phyloP scores from a whole-genome alignment of 2,797 vertebrate genomes.

The Lacerta agilis region DNA sequence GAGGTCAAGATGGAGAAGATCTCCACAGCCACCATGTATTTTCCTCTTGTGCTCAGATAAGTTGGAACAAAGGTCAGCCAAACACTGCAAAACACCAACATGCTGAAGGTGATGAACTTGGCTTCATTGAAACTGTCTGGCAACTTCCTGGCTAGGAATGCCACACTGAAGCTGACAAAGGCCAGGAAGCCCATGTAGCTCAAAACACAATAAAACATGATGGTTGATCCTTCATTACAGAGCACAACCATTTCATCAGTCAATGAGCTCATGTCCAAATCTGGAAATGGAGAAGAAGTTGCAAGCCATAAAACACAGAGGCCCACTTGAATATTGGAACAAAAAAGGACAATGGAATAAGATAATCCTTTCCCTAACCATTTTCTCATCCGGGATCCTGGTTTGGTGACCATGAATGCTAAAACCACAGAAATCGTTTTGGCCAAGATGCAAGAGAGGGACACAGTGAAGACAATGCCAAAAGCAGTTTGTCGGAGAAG shows the following conservation, averaged over 20 bases:
- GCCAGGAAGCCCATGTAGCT: background rate
- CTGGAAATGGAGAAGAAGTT: background rate
- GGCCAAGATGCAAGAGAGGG: background rate
- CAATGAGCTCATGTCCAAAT: background rate
- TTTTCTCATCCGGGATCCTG: background rate
- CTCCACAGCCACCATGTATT: constrained; percentile 4
- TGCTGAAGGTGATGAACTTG: constrained; percentile 24
- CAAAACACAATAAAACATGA: background rate
- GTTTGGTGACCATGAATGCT: background rate
- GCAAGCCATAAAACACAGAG: background rate
- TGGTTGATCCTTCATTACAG: background rate
- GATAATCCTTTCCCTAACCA: background rate
- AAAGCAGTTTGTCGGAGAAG: background rate
- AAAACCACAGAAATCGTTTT: background rate
- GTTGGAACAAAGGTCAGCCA: background rate
- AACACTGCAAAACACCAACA: background rate
- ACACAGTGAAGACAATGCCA: background rate
- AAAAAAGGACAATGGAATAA: background rate
- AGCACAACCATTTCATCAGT: background rate
- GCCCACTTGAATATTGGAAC: background rate
- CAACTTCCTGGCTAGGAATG: background rate
- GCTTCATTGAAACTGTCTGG: background rate
- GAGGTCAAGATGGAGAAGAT: constrained; percentile 4
- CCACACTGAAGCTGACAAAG: background rate
- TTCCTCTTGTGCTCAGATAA: background rate